phyloP scores from a whole-genome alignment of 2,888 invertebrate species.

The Podotricha telesiphe region DNA sequence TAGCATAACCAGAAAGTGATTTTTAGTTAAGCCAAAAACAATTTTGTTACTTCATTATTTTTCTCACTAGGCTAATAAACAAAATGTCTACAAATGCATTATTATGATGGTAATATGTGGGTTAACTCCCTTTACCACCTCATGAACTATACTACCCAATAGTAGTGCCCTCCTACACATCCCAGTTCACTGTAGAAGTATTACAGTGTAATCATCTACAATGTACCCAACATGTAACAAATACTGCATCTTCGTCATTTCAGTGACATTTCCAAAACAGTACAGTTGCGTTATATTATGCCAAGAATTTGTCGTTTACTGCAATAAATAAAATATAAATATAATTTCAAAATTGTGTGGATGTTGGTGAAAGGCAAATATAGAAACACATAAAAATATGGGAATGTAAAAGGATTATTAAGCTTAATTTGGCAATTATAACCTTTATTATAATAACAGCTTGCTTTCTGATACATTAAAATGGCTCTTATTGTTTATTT shows the following conservation, averaged over 20 bases:
- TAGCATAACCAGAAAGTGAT: no score
- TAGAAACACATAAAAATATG: neutral
- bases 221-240: neutral
- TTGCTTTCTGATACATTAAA: neutral
- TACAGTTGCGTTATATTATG: slow-evolving; percentile 2
- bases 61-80: no score
- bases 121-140: no score
- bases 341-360: neutral
- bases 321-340: neutral
- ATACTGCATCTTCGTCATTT: neutral
- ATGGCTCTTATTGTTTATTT: neutral
- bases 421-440: neutral
- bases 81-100: no score
- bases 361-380: neutral
- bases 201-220: no score
- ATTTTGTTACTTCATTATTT: no score
- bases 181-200: no score
- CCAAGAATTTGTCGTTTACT: neutral
- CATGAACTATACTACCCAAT: no score
- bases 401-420: neutral
- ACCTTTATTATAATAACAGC: neutral
- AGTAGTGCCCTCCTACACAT: no score
- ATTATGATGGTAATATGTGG: no score
- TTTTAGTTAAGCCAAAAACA: no score
- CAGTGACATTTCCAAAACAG: neutral